Evolutionary conservation across 2,888 invertebrate genomes (phyloP), one percentile per base, ranked within the genome.

Genomic region (Pilophorus perplexus): DNA sequence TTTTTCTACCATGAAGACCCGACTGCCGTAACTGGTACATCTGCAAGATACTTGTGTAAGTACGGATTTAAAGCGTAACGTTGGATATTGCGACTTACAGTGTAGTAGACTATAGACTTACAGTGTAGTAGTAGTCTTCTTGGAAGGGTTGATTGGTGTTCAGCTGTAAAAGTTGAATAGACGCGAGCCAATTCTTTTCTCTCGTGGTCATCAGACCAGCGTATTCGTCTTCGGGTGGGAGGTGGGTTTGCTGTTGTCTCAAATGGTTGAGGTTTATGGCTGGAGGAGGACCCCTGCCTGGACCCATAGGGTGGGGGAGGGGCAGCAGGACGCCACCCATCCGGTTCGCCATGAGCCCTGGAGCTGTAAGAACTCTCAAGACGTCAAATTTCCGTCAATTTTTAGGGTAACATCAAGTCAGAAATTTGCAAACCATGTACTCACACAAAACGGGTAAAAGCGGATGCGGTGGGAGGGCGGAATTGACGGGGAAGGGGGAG

Each of bases 61-160:
- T n/a, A 60, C 37, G 37, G 37, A 33, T 6, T 10, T n/a, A n/a
- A n/a, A n/a, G n/a, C n/a, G n/a, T 5, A 48, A 2, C 16, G n/a
- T n/a, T 12, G 20, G n/a, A 48, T 16, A 44, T 10, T 44, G n/a
- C 16, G 22, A n/a, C n/a, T n/a, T n/a, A n/a, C n/a, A n/a, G n/a
- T n/a, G n/a, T n/a, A 50, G 16, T 23, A 50, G 27, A 48, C 3
- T 50, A 3, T 2, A 59, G 16, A 77, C 82, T 79, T 73, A 91
- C 94, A 42, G 93, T 93, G 75, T 90, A 97, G 75, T 99, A 99
- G 77, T 92, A 99, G 78, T 99, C 99, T 76, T 98, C 96, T 73
- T 94, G 86, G 77, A 93, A 94, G 0, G 98, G 97, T 68, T 96
- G 93, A 59, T 93, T 94, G 0, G 93, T 93, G 75, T 94, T 93